Conservation (phyloP, 2,113 vertebrate genomes). For the Cyprinodon brontotheroides region DNA sequence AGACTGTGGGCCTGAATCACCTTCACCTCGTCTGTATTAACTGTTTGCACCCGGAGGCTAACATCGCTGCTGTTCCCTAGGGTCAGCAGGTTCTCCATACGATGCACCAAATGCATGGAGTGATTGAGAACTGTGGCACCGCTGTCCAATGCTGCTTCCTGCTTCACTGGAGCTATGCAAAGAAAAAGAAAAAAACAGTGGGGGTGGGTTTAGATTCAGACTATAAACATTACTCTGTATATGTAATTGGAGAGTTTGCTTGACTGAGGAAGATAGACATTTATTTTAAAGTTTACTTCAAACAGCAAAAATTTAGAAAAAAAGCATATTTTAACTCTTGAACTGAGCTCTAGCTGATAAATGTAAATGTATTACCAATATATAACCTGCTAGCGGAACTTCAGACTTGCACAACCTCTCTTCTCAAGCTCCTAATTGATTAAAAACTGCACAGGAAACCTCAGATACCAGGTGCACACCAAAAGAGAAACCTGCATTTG, state of each 20-base stretch:
- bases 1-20: conserved; percentile 90
- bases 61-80: conserved; percentile 89
- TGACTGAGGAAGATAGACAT: too few species aligned
- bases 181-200: conserved; percentile 4
- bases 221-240: neutral
- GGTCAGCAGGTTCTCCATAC: conserved; percentile 86
- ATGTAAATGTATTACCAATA: too few species aligned
- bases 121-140: conserved; percentile 86
- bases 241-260: neutral
- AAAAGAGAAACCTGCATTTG: conserved; percentile 48
- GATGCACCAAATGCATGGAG: conserved; percentile 88
- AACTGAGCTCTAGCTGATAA: conserved; percentile 32
- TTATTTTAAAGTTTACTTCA: conserved; percentile 2
- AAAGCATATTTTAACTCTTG: conserved; percentile 12
- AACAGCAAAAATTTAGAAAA: conserved; percentile 15
- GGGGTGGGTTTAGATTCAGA: neutral
- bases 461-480: conserved; percentile 42
- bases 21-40: conserved; percentile 87
- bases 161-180: conserved; percentile 83
- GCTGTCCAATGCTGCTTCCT: conserved; percentile 76
- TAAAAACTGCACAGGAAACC: conserved; percentile 53
- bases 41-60: conserved; percentile 85
- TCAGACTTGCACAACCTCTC: conserved; percentile 11
- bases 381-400: conserved; percentile 2
- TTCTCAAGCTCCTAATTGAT: conserved; percentile 29